phyloP scores from a whole-genome alignment of 1,140 invertebrate genomes.

The Diprion similis region DNA sequence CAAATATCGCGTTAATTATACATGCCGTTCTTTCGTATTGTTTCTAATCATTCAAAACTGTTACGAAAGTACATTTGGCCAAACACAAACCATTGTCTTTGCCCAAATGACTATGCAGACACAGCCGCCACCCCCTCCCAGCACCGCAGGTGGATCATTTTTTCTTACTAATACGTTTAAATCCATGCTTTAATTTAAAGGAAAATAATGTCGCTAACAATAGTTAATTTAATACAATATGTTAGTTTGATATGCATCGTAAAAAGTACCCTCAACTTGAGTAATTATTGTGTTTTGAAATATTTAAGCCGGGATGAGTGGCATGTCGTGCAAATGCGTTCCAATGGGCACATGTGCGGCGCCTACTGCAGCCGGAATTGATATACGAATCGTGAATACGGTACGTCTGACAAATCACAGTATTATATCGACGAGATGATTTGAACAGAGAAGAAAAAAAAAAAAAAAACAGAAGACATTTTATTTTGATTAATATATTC shows the following conservation, averaged over 20 bases:
- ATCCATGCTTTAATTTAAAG: too few species aligned
- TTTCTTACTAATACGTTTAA: too few species aligned
- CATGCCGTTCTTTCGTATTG: background rate
- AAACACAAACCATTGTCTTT: background rate
- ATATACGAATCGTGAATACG: slow-evolving; percentile 68
- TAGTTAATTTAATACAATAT: too few species aligned
- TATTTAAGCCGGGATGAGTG: too few species aligned
- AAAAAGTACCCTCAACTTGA: background rate
- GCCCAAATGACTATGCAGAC: background rate
- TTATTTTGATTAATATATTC: slow-evolving; percentile 1
- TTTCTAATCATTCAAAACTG: background rate
- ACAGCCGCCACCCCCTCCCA: background rate
- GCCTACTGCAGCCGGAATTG: slow-evolving; percentile 62
- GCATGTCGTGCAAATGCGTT: too few species aligned
- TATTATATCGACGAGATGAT: slow-evolving; percentile 8
- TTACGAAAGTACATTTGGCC: background rate
- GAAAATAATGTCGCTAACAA: too few species aligned
- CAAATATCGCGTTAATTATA: background rate
- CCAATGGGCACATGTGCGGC: slow-evolving; percentile 42
- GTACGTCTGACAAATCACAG: slow-evolving; percentile 47
- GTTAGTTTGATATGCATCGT: background rate
- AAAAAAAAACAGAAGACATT: background rate
- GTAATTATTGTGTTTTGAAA: background rate
- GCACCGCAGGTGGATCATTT: too few species aligned
- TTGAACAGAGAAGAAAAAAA: too few species aligned